Conservation (phyloP, 2,888 invertebrate species). For the Dendrolimus pini region DNA sequence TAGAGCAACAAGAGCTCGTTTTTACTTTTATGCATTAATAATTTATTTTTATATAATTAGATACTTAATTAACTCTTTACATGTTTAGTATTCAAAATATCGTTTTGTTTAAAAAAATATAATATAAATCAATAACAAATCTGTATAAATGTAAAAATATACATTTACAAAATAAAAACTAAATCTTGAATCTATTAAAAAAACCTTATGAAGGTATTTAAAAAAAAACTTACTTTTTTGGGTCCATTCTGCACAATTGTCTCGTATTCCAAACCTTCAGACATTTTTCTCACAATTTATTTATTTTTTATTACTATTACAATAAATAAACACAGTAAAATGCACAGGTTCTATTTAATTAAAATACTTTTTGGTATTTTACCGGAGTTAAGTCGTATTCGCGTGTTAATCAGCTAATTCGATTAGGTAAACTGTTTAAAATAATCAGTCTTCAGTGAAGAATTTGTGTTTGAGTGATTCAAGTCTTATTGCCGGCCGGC, state of each 20-base stretch:
- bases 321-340: conserved; percentile 47
- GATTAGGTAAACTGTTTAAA: not conserved
- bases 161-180: no score
- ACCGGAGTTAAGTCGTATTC: not conserved
- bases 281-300: conserved; percentile 59
- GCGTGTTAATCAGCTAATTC: not conserved
- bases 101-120: no score
- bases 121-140: no score
- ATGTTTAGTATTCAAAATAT: no score
- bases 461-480: conserved; percentile 42
- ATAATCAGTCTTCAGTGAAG: conserved; percentile 35
- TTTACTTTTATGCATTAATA: conserved; percentile 12
- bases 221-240: conserved; percentile 74
- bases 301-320: not conserved
- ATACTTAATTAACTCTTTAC: no score
- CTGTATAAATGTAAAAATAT: no score
- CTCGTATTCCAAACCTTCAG: conserved; percentile 80
- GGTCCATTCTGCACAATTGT: conserved; percentile 79
- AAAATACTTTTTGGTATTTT: not conserved
- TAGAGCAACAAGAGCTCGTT: not conserved
- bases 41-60: not conserved
- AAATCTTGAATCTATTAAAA: no score
- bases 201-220: not conserved
- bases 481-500: conserved; percentile 53
- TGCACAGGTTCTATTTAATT: conserved; percentile 27